Conservation (phyloP, 2,797 vertebrate species). For the Danio albolineatus region DNA sequence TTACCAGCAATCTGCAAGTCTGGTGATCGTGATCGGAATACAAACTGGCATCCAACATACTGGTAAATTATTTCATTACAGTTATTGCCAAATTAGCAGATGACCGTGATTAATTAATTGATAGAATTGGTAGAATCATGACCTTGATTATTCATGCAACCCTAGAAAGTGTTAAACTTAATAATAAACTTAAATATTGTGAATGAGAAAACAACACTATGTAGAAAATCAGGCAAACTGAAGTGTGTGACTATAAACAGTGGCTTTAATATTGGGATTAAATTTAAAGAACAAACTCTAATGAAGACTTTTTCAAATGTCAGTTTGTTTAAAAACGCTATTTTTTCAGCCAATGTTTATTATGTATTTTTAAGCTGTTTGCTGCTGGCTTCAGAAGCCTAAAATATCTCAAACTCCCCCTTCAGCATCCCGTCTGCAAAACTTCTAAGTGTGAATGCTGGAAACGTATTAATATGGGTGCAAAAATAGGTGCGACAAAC, state of each 20-base stretch:
- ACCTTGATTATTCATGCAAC: background rate
- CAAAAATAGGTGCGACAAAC: background rate
- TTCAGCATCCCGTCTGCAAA: background rate
- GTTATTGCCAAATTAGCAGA: background rate
- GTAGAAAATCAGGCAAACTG: background rate
- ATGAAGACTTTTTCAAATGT: too few relatives aligned
- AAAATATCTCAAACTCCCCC: background rate
- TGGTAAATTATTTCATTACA: background rate
- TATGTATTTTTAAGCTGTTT: background rate
- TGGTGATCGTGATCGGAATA: too few relatives aligned
- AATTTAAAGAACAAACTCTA: too few relatives aligned
- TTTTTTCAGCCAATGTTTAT: background rate
- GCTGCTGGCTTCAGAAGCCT: background rate
- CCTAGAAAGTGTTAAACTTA: background rate
- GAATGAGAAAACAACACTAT: background rate
- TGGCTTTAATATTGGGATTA: too few relatives aligned
- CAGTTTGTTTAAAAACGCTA: background rate
- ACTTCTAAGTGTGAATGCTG: background rate
- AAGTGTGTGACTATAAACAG: background rate
- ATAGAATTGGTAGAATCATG: background rate
- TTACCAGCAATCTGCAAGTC: too few relatives aligned
- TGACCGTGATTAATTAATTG: background rate
- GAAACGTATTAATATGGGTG: background rate
- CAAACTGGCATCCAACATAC: too few relatives aligned
- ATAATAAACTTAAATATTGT: background rate